These are phyloP conservation scores for Abramis brama DNA, from an alignment of 2,113 vertebrate species.

Conservation along the genomic window DNA sequence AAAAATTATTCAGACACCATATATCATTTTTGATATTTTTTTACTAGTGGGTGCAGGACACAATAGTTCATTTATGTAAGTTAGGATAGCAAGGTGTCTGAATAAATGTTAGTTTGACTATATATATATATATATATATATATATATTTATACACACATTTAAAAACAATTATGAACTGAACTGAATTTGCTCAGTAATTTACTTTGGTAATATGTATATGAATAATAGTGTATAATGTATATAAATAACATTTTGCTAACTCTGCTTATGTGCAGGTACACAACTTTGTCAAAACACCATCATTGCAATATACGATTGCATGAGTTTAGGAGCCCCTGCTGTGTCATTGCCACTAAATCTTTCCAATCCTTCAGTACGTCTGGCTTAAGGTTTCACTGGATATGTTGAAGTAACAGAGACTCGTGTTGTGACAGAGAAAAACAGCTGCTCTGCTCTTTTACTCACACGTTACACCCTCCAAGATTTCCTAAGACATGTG, in stretches of 20 bases:
- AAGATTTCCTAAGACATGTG: conserved; percentile 34
- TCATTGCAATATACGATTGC: conserved; percentile 14
- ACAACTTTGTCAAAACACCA: not conserved
- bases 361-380: conserved; percentile 1
- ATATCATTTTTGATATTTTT: too few species aligned
- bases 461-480: conserved; percentile 37
- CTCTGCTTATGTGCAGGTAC: not conserved
- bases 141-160: too few species aligned
- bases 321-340: conserved; percentile 6
- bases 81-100: too few species aligned
- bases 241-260: not conserved
- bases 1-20: too few species aligned
- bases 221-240: not conserved
- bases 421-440: conserved; percentile 25
- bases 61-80: too few species aligned
- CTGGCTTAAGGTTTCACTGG: conserved; percentile 37
- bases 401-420: conserved; percentile 37
- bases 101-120: too few species aligned
- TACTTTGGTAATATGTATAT: not conserved
- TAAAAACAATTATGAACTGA: not conserved
- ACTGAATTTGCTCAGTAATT: not conserved
- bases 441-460: conserved; percentile 35
- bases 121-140: too few species aligned
- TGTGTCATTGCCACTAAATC: not conserved
- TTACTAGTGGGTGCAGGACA: too few species aligned